Evolutionary conservation across 2,797 vertebrate species (phyloP).

Genomic region (Fistularia tabacaria): DNA sequence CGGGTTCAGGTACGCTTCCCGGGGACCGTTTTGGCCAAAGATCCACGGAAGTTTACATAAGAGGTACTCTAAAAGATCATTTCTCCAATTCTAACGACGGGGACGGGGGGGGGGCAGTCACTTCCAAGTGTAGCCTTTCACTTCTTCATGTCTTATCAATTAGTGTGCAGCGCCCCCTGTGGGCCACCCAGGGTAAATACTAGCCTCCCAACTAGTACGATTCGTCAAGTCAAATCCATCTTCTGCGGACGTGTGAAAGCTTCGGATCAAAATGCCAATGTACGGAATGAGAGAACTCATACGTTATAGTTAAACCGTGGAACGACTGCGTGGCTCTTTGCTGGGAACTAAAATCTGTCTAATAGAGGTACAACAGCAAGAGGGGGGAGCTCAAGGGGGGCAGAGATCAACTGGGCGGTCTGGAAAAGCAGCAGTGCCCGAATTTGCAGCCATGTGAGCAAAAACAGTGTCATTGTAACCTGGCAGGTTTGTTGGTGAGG

Average conservation of each 20-base stretch:
- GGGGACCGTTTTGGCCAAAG: too few species aligned
- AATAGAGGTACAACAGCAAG: conserved; percentile 39
- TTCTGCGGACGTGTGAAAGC: neutral
- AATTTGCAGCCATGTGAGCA: conserved; percentile 12
- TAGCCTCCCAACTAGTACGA: conserved; percentile 31
- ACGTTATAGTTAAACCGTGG: neutral
- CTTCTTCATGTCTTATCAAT: conserved; percentile 13
- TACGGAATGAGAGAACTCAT: neutral
- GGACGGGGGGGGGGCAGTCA: too few species aligned
- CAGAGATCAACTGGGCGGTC: conserved; percentile 16
- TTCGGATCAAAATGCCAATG: conserved; percentile 6
- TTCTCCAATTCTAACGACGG: too few species aligned
- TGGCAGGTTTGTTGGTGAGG: conserved; percentile 23
- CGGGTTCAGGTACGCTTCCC: too few species aligned
- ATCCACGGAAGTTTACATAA: too few species aligned
- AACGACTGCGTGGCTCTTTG: neutral
- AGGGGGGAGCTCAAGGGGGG: conserved; percentile 4
- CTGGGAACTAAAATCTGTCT: conserved; percentile 37
- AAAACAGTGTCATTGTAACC: neutral
- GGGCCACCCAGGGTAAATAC: conserved; percentile 16
- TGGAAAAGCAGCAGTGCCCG: conserved; percentile 17
- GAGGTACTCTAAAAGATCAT: too few species aligned
- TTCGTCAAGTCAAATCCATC: conserved; percentile 22
- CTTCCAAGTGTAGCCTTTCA: neutral
- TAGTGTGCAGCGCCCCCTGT: conserved; percentile 35